Base-by-base conservation (phyloP, 2,797 vertebrate genomes). In the Rallus crepitans region DNA sequence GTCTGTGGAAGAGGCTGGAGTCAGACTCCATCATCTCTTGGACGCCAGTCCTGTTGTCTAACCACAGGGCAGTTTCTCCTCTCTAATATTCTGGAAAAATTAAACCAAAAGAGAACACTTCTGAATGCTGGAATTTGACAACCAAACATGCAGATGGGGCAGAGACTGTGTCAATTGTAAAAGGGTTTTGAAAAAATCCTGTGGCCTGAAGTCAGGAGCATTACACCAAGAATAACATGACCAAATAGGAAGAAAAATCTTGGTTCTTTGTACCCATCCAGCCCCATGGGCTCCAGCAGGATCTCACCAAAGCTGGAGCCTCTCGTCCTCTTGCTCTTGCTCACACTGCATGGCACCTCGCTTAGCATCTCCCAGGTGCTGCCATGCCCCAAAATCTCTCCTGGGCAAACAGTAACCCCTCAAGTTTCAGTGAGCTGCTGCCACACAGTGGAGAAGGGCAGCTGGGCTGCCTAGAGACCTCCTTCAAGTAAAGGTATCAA, bases 151-250 rank as follows among this genome's bases (percentile, higher is more conserved):
- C 75, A 85, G 82, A 94, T 80, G 90, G 73, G 45, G 48, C 55
- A 92, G 64, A 93, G 78, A 79, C 87, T 90, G 37, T 94, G 82
- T 94, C 65, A 92, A 92, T 65, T 96, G 82, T 91, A 75, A 40
- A 70, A 77, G 31, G 70, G 59, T 95, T 94, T 93, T 82, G 75
- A 93, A 95, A 96, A 94, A 96, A 94, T 85, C 28, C 86, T 1
- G 6, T 93, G 88, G 90, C 60, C 61, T 55, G n/a, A 82, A 91
- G 77, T 87, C 77, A 93, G 90, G 48, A 76, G 81, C 79, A 24
- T 84, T 89, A 68, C 56, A 93, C 86, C 80, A 95, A 89, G 76
- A 95, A 80, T 77, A 88, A 96, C 90, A 89, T n/a, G 82, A 89
- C 89, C 61, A 93, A 93, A 93, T 52, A 92, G 94, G 91, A 92